Conservation (phyloP, 2,113 vertebrate genomes). For the Fregata magnificens region DNA sequence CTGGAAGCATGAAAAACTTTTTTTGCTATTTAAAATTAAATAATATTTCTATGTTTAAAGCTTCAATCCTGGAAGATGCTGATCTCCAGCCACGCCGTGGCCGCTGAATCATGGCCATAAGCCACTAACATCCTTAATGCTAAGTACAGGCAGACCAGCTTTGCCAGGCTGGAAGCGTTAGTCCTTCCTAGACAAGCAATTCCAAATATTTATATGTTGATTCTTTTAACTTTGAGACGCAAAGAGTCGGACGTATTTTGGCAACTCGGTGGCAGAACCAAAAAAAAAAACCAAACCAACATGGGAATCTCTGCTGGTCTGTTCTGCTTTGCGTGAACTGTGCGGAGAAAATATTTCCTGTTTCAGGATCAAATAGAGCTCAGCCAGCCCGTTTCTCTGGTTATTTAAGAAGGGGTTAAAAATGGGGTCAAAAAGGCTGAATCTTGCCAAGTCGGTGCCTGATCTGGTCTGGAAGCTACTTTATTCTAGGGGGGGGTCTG, state of each 20-base stretch:
- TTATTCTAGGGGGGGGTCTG: not conserved
- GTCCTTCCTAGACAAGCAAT: not conserved
- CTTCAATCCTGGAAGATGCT: not conserved
- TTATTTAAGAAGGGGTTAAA: not conserved
- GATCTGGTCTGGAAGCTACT: not conserved
- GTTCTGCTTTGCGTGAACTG: not conserved
- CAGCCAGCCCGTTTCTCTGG: not conserved
- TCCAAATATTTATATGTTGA: not conserved
- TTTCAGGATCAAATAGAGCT: not conserved
- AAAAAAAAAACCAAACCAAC: not conserved
- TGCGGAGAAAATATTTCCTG: not conserved
- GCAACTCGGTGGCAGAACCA: not conserved
- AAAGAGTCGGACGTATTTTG: not conserved
- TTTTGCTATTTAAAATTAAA: not conserved
- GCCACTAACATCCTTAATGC: not conserved
- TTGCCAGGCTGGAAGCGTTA: not conserved
- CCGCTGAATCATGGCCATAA: accelerated
- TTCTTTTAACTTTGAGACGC: not conserved
- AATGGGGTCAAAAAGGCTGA: not conserved
- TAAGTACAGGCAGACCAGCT: not conserved
- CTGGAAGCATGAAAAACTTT: not conserved
- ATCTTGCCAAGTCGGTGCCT: not conserved
- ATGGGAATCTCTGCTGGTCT: not conserved
- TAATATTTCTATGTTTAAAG: not conserved
- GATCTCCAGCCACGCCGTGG: not conserved